Evolutionary conservation across 2,797 vertebrate genomes (phyloP).

Genomic region (Furcifer pardalis): DNA sequence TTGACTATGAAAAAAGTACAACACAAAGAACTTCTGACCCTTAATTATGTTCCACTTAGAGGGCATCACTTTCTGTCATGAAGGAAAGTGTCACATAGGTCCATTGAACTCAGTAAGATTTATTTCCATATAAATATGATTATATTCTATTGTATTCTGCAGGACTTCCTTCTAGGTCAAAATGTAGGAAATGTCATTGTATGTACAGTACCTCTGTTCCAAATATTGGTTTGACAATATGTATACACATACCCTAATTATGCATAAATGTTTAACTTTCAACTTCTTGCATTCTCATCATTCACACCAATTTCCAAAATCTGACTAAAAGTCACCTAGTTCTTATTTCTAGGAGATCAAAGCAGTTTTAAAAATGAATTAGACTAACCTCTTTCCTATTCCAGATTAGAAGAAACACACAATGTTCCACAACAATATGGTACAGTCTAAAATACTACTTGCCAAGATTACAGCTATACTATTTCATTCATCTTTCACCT

Average conservation of each 20-base stretch:
- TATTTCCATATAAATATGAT: not conserved
- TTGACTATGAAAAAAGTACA: not conserved
- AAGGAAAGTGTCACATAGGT: not conserved
- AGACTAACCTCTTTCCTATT: too few species aligned
- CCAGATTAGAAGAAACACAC: too few species aligned
- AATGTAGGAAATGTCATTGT: not conserved
- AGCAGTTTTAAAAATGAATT: too few species aligned
- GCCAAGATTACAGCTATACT: too few species aligned
- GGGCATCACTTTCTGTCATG: not conserved
- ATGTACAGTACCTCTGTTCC: not conserved
- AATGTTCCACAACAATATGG: too few species aligned
- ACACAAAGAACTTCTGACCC: not conserved
- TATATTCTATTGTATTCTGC: not conserved
- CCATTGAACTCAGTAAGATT: not conserved
- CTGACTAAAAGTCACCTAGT: too few species aligned
- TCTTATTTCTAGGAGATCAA: too few species aligned
- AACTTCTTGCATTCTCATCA: too few species aligned
- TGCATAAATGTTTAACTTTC: too few species aligned
- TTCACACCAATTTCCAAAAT: too few species aligned
- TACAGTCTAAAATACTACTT: too few species aligned
- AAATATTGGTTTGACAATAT: not conserved
- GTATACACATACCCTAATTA: not conserved
- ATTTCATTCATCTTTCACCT: too few species aligned
- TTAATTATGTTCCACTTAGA: slow-evolving; percentile 1
- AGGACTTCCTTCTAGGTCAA: not conserved